Conservation (phyloP, 2,113 vertebrate species). For the Donacobius atricapilla region DNA sequence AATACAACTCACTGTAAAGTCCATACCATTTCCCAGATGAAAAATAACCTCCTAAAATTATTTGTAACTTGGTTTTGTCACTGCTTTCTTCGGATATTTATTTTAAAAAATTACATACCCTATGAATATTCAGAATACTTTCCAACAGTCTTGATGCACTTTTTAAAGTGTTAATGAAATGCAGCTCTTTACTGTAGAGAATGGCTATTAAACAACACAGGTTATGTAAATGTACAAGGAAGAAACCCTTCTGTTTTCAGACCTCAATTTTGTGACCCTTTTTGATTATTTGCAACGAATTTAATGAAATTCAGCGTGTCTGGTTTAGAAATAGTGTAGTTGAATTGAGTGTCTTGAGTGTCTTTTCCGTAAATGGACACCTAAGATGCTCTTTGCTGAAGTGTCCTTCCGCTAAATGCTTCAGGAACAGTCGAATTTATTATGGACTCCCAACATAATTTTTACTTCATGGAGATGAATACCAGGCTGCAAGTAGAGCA, state of each 20-base stretch:
- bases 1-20: not conserved
- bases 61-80: not conserved
- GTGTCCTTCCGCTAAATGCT: not conserved
- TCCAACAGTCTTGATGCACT: not conserved
- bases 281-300: not conserved
- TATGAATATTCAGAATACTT: not conserved
- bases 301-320: not conserved
- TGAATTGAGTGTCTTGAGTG: not conserved
- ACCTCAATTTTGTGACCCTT: not conserved
- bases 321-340: not conserved
- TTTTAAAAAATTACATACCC: not conserved
- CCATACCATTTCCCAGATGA: not conserved
- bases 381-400: not conserved
- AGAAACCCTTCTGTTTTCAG: not conserved
- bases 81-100: not conserved
- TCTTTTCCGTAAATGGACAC: not conserved
- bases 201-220: not conserved
- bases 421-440: slow-evolving; percentile 98
- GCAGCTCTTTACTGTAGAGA: not conserved
- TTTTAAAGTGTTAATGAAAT: not conserved
- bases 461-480: slow-evolving; percentile 99
- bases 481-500: slow-evolving; percentile 97
- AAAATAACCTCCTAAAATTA: not conserved
- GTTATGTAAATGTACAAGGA: not conserved
- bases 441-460: slow-evolving; percentile 94